These are phyloP conservation scores for Drosophila pseudotalamancana DNA, from an alignment of 2,888 invertebrate genomes.

Conservation along the genomic window DNA sequence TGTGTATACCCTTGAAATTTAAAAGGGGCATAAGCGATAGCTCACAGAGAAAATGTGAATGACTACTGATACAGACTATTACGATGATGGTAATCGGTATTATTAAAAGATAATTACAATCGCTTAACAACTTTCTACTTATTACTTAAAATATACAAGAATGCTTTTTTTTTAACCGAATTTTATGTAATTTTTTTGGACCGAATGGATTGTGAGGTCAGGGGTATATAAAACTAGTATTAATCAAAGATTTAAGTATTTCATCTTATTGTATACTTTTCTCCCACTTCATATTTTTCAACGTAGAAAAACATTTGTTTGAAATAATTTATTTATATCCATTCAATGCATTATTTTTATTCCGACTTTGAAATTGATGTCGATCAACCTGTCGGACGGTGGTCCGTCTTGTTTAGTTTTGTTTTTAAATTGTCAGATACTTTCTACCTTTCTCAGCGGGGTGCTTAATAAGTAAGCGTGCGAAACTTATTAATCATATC, in stretches of 20 bases:
- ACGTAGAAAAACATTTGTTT: too few species aligned
- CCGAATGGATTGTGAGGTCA: too few species aligned
- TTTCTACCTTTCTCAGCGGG: conserved; percentile 37
- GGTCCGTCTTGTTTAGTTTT: conserved; percentile 42
- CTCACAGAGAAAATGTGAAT: neutral
- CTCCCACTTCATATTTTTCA: too few species aligned
- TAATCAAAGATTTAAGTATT: too few species aligned
- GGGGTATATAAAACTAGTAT: too few species aligned
- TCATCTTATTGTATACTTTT: too few species aligned
- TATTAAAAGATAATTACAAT: neutral
- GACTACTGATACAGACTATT: neutral
- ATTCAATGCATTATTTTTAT: conserved; percentile 4
- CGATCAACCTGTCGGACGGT: conserved; percentile 56
- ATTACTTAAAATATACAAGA: too few species aligned
- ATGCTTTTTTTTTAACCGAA: too few species aligned
- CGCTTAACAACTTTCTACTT: neutral
- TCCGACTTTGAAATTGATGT: conserved; percentile 37
- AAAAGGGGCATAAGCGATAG: conserved; percentile 25
- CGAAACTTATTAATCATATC: conserved; percentile 78
- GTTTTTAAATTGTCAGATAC: conserved; percentile 32
- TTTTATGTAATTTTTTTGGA: too few species aligned
- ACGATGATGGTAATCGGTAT: conserved; percentile 1
- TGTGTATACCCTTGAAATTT: conserved; percentile 72
- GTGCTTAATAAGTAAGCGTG: conserved; percentile 69
- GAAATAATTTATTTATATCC: neutral